phyloP scores from a whole-genome alignment of 2,113 vertebrate genomes.

The Oncorhynchus mykiss region DNA sequence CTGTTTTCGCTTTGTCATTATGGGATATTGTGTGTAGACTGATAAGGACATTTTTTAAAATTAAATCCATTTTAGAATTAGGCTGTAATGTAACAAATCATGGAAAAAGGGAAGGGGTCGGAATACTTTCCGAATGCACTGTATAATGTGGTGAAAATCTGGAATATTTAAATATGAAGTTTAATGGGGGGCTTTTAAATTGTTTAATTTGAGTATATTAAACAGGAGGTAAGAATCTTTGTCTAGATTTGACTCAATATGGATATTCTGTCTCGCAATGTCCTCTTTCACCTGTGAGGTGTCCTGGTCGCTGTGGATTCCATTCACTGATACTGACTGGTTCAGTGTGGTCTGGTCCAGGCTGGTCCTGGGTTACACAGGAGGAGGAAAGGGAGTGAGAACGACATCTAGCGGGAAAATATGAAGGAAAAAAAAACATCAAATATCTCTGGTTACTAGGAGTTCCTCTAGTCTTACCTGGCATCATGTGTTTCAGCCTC shows the following conservation, averaged over 20 bases:
- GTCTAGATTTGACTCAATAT: background rate
- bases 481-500: conserved; percentile 59
- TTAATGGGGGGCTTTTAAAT: too few species aligned
- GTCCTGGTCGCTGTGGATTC: conserved; percentile 79
- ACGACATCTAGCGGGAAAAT: background rate
- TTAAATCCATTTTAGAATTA: too few species aligned
- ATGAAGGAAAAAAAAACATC: background rate
- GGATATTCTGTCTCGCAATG: background rate
- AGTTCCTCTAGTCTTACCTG: conserved; percentile 62
- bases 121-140: too few species aligned
- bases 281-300: conserved; percentile 73
- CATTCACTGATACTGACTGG: conserved; percentile 76
- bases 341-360: conserved; percentile 79
- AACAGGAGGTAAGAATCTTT: background rate
- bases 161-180: background rate
- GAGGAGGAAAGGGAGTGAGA: background rate
- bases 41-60: too few species aligned
- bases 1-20: too few species aligned
- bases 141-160: too few species aligned
- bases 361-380: conserved; percentile 66
- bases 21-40: too few species aligned
- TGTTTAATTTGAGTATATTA: background rate
- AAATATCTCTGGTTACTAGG: background rate
- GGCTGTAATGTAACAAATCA: too few species aligned
- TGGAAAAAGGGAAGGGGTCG: too few species aligned